These are phyloP conservation scores for Ypsolopha sequella DNA, from an alignment of 2,888 invertebrate genomes.

Conservation along the genomic window DNA sequence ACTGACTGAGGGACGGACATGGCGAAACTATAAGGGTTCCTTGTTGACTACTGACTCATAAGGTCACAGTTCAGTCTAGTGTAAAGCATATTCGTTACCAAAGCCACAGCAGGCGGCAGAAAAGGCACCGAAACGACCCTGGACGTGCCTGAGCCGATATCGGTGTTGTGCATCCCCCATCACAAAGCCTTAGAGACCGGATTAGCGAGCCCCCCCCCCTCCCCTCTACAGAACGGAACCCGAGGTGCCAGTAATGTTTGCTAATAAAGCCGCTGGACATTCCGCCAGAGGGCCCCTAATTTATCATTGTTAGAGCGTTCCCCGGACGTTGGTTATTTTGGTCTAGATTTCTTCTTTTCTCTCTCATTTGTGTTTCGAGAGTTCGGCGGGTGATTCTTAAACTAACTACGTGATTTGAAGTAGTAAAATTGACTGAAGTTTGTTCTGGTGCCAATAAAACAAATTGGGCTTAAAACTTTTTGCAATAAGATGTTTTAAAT, in stretches of 20 bases:
- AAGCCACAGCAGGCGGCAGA: neutral
- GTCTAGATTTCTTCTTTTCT: constrained; percentile 37
- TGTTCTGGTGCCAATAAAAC: no score
- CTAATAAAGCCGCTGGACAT: constrained; percentile 52
- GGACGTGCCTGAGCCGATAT: neutral
- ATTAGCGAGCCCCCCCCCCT: constrained; percentile 24
- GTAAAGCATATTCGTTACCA: neutral
- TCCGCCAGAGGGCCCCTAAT: constrained; percentile 45
- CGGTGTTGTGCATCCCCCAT: constrained; percentile 17
- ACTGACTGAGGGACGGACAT: no score
- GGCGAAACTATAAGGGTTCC: no score
- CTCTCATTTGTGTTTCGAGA: constrained; percentile 19
- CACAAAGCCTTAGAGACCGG: constrained; percentile 30
- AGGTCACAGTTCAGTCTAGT: neutral
- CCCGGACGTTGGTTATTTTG: constrained; percentile 57
- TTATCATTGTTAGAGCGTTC: constrained; percentile 55
- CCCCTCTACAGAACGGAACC: constrained; percentile 15
- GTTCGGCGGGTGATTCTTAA: constrained; percentile 9
- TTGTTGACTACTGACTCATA: neutral
- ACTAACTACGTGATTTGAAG: constrained; percentile 21
- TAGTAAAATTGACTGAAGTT: constrained; percentile 7
- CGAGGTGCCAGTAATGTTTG: constrained; percentile 39
- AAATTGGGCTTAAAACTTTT: no score
- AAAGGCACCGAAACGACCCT: neutral
- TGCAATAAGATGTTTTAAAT: no score